Evolutionary conservation across 2,113 vertebrate species (phyloP), one percentile per base, ranked within the genome.

Genomic region (Mionectes macconnelli): DNA sequence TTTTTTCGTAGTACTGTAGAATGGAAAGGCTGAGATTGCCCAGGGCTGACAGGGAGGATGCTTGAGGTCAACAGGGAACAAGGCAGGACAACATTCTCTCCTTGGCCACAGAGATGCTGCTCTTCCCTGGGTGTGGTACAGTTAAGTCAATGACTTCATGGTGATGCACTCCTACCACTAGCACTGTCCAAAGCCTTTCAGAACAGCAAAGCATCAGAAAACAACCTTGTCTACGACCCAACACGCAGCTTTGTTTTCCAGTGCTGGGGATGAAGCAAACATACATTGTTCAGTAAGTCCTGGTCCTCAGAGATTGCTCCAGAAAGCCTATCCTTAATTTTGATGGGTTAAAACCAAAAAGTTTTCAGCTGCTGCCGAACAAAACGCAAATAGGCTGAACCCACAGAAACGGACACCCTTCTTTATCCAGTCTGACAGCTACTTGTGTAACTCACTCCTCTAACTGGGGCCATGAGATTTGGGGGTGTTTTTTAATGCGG

Each of bases 351-450:
- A 64, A 76, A 31, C 20, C 22, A 37, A 15, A 3, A 44, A 31
- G 5, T 22, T 83, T 88, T 83, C 33, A 42, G 5, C 21, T 27
- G 45, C 22, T 7, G 11, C 20, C 28, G 40, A 77, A 37, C n/a
- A 52, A 39, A 77, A 33, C 0, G 2, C 9, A 62, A 33, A 60
- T 8, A 47, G 0, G 5, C 14, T 33, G 40, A 37, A 92, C n/a
- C 27, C 50, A 50, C 7, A 50, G 52, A 75, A 84, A 67, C 3
- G 15, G 47, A 62, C 23, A 50, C 45, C 17, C 14, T 59, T 30
- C 37, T 39, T 72, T 35, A 42, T 37, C 23, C 21, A 18, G 33
- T 35, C 37, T 33, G 27, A 3, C 30, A 87, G 59, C 30, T 19
- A 12, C 27, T 57, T 12, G 10, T 20, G 25, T 14, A n/a, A 62